phyloP scores from a whole-genome alignment of 2,113 vertebrate genomes.

The Lanius ludovicianus region DNA sequence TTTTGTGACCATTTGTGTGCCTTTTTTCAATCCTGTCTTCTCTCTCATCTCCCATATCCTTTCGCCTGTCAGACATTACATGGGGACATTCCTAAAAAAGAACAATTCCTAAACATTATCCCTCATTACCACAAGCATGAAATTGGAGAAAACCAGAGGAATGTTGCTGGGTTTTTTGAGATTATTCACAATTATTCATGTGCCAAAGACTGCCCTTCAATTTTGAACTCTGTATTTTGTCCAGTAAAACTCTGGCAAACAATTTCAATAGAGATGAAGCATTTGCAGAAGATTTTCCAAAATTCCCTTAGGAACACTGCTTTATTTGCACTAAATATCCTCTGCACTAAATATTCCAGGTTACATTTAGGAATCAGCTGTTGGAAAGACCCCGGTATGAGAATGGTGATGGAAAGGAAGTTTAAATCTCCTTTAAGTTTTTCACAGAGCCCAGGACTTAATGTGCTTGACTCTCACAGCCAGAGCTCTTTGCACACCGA shows the following conservation, averaged over 20 bases:
- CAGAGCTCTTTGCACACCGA: neutral
- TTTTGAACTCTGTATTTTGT: neutral
- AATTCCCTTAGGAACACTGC: neutral
- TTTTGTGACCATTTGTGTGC: neutral
- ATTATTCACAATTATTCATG: neutral
- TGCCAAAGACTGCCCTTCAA: neutral
- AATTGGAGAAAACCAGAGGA: neutral
- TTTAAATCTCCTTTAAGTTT: neutral
- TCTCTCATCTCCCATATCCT: neutral
- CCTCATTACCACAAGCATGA: neutral
- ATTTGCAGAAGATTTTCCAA: neutral
- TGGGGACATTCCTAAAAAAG: neutral
- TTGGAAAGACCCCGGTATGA: accelerated
- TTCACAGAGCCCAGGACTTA: neutral
- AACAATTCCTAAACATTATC: neutral
- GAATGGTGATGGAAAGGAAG: neutral
- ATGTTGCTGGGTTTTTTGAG: too few relatives aligned
- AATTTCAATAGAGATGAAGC: neutral
- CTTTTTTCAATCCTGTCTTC: neutral
- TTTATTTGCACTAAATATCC: neutral
- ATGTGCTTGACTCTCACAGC: neutral
- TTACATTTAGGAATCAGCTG: neutral
- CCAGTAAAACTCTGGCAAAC: neutral
- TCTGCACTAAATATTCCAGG: neutral
- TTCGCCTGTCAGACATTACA: neutral